A percentile compares a stretch with the other conserved stretches of the same genome.
These are phyloP conservation scores for Cephus pulcher DNA, from an alignment of 2,888 invertebrate genomes.

Conservation along the genomic window DNA sequence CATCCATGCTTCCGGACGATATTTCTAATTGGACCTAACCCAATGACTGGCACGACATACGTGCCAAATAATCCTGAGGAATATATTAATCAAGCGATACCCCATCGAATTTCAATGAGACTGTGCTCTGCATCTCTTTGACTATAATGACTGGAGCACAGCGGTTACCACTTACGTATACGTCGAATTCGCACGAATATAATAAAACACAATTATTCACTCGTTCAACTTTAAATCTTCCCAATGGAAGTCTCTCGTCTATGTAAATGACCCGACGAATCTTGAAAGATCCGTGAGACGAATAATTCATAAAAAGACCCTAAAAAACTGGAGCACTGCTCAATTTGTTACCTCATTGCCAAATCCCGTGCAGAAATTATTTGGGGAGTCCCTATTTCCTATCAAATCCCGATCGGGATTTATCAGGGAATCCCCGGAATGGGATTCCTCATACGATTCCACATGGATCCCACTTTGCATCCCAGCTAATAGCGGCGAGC, in stretches of 20 bases:
- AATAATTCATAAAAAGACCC: not conserved
- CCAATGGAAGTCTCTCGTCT: not conserved
- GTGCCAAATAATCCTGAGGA: not conserved
- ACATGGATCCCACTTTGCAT: too few relatives aligned
- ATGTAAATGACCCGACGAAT: not conserved
- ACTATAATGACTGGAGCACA: not conserved
- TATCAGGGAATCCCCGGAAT: too few relatives aligned
- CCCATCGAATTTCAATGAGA: not conserved
- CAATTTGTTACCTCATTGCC: not conserved
- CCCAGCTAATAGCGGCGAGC: too few relatives aligned
- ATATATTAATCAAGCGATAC: not conserved
- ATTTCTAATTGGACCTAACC: not conserved
- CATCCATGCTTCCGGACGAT: not conserved
- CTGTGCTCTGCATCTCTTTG: not conserved
- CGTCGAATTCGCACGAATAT: not conserved
- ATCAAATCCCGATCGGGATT: too few relatives aligned
- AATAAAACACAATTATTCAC: not conserved
- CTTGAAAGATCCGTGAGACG: not conserved
- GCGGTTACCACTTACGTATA: not conserved
- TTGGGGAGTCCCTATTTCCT: too few relatives aligned
- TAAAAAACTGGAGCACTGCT: not conserved
- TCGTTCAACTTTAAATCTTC: not conserved
- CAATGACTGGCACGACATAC: slow-evolving; percentile 1
- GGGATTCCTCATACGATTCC: too few relatives aligned
- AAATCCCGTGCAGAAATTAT: not conserved